Evolutionary conservation across 2,113 vertebrate genomes (phyloP).

Genomic region (Corythoichthys haematopterus): DNA sequence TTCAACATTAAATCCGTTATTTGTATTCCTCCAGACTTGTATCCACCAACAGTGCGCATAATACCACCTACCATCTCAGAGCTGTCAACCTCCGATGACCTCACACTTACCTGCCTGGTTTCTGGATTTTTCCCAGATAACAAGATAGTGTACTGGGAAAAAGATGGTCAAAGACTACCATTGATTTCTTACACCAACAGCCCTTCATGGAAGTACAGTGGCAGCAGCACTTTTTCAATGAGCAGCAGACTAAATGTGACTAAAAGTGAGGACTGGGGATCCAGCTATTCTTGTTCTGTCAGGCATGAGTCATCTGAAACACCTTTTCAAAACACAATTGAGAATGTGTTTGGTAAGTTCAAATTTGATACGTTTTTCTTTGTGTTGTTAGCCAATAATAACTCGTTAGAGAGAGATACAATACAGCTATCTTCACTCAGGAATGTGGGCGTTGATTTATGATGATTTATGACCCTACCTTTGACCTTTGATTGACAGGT

Average conservation of each 20-base stretch:
- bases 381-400: too few relatives aligned
- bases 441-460: too few relatives aligned
- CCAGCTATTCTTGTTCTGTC: constrained; percentile 57
- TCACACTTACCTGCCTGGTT: constrained; percentile 51
- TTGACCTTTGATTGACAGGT: too few relatives aligned
- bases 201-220: constrained; percentile 23
- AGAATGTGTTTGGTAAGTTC: constrained; percentile 59
- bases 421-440: too few relatives aligned
- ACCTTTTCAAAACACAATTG: constrained; percentile 24
- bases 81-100: constrained; percentile 9
- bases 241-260: constrained; percentile 51
- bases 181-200: constrained; percentile 41
- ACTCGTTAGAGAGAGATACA: too few relatives aligned
- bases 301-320: constrained; percentile 53
- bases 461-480: too few relatives aligned
- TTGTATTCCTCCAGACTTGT: constrained; percentile 26
- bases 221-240: constrained; percentile 46
- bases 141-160: constrained; percentile 55
- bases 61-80: constrained; percentile 37
- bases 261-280: constrained; percentile 17
- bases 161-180: constrained; percentile 32
- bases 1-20: not conserved
- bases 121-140: constrained; percentile 57
- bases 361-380: too few relatives aligned
- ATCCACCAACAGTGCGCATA: constrained; percentile 46